Evolutionary conservation across 2,888 invertebrate species (phyloP).

Genomic region (Drosophila infuscata): DNA sequence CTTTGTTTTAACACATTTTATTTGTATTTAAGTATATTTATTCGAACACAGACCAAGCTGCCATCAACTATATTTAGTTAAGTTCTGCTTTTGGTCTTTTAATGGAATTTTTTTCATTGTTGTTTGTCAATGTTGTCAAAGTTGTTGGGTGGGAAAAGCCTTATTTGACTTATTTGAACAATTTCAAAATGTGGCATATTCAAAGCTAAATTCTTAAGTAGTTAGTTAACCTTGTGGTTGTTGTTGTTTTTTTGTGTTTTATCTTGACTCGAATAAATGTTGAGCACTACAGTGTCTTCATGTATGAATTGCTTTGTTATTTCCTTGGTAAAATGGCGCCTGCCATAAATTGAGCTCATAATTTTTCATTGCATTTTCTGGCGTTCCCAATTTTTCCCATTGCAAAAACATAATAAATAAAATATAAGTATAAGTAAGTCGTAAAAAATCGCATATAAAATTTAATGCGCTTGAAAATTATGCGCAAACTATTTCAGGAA

Average conservation of each 20-base stretch:
- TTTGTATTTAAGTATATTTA: constrained; percentile 53
- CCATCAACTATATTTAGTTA: constrained; percentile 56
- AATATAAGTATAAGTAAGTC: constrained; percentile 75
- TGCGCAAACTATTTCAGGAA: constrained; percentile 75
- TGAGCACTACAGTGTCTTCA: constrained; percentile 16
- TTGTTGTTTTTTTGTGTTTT: constrained; percentile 16
- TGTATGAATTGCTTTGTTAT: constrained; percentile 67
- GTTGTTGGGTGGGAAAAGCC: constrained; percentile 2
- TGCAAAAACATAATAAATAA: constrained; percentile 74
- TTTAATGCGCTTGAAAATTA: constrained; percentile 78
- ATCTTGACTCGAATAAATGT: constrained; percentile 21
- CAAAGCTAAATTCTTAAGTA: not conserved
- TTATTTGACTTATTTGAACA: constrained; percentile 5
- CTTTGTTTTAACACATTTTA: constrained; percentile 51
- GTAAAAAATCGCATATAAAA: constrained; percentile 74
- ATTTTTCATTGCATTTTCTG: constrained; percentile 69
- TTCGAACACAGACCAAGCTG: constrained; percentile 39
- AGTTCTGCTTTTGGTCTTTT: constrained; percentile 48
- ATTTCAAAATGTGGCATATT: constrained; percentile 19
- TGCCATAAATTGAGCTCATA: constrained; percentile 72
- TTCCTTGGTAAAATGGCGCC: constrained; percentile 62
- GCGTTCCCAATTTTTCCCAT: constrained; percentile 45
- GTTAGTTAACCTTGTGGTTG: constrained; percentile 38
- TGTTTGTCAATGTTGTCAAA: constrained; percentile 10
- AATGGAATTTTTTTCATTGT: constrained; percentile 47